Base-by-base conservation (phyloP, 2,113 vertebrate genomes). In the Amazona guildingii region DNA sequence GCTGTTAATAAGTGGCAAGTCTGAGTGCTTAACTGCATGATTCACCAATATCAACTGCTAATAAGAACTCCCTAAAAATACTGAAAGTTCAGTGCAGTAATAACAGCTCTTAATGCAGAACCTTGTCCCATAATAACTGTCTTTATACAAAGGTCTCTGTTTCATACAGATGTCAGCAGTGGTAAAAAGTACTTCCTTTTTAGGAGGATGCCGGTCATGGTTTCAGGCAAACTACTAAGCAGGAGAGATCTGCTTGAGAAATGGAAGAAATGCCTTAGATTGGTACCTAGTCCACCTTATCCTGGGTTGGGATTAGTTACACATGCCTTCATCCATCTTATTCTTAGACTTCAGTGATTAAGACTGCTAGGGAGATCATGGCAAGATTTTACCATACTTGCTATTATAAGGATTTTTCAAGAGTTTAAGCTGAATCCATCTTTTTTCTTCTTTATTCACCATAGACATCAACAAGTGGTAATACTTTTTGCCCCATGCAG, bases 11-110 rank as follows among this genome's bases (percentile, higher is more conserved):
- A 89, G 77, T 48, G 27, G 18, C 29, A 86, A 86, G 57, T 64
- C 68, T 88, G 52, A 75, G 51, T 54, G 81, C 86, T 88, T 80
- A 83, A 59, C 84, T 95, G 86, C 74, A 86, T 96, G 82, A 96
- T 92, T 97, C 97, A 95, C 91, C 63, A 88, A 69, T 70, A 95
- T 95, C 91, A 96, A 91, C 51, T 3, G 1, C 83, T 97, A 97
- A 97, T 97, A 95, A 93, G 73, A 85, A 83, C 31, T 87, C 29
- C 37, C 54, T 78, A 95, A 96, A 96, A 97, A 97, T 95, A 96
- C 92, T 93, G 76, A 94, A 83, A 83, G 37, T 66, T 93, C 82
- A 89, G 46, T 90, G 55, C 74, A 78, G 17, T 97, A 96, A 98
- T 96, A 90, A 89, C 37, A 78, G 28, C 28, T 19, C 94, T 91